Evolutionary conservation across 2,888 invertebrate species (phyloP).

Genomic region (Cheiracanthium punctorium): DNA sequence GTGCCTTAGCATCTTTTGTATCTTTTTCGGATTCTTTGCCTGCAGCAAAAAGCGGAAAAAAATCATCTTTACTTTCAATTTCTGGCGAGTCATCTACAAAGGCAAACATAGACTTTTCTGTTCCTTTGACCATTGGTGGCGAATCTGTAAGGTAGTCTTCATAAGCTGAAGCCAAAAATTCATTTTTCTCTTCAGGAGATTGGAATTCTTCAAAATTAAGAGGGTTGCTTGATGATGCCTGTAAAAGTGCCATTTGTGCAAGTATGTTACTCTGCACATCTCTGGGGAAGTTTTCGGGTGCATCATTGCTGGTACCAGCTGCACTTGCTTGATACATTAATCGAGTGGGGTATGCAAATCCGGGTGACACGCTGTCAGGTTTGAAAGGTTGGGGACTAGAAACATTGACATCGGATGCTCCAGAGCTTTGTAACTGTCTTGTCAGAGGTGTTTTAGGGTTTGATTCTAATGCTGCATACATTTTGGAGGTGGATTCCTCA

Average conservation of each 20-base stretch:
- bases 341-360: background rate
- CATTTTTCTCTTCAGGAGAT: background rate
- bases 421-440: background rate
- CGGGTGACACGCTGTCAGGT: background rate
- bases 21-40: background rate
- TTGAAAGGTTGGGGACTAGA: background rate
- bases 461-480: background rate
- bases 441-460: background rate
- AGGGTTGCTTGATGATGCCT: background rate
- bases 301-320: background rate
- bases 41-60: slow-evolving; percentile 12
- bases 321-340: background rate
- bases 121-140: background rate
- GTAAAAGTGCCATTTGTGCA: background rate
- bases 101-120: background rate
- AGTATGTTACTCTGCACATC: background rate
- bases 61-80: background rate
- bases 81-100: background rate
- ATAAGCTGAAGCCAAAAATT: background rate
- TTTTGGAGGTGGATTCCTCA: too few relatives aligned
- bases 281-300: background rate
- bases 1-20: background rate
- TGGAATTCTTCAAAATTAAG: background rate
- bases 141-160: background rate
- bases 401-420: background rate